A percentile compares a stretch with the other conserved stretches of the same genome.
Evolutionary conservation across 1,140 invertebrate species (phyloP).

Genomic region (Vanessa atalanta): DNA sequence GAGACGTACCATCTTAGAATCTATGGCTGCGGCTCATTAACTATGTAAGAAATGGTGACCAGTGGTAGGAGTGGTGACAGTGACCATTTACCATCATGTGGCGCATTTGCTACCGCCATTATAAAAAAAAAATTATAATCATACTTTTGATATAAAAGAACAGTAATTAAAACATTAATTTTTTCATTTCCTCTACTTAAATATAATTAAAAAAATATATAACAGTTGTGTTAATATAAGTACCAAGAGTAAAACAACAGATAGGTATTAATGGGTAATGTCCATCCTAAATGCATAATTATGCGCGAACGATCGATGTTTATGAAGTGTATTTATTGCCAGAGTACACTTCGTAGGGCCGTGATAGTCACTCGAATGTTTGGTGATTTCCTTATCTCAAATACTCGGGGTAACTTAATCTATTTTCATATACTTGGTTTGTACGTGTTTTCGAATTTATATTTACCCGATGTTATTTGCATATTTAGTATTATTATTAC

Average conservation of each 20-base stretch:
- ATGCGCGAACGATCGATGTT: slow-evolving; percentile 14
- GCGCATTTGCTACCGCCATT: too few species aligned
- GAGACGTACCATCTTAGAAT: too few species aligned
- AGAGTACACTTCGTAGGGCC: slow-evolving; percentile 29
- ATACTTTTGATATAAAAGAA: too few species aligned
- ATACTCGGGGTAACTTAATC: not conserved
- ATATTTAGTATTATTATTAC: too few species aligned
- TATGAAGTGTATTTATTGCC: slow-evolving; percentile 15
- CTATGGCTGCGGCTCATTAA: too few species aligned
- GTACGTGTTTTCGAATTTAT: not conserved
- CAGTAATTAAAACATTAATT: too few species aligned
- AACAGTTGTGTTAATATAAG: not conserved
- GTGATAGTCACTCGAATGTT: slow-evolving; percentile 51
- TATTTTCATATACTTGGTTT: not conserved
- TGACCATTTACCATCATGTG: too few species aligned
- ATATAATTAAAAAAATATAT: not conserved
- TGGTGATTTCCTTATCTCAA: slow-evolving; percentile 47
- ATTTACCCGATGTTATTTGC: too few species aligned
- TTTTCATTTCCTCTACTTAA: too few species aligned
- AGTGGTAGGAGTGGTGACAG: too few species aligned
- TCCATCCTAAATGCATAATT: slow-evolving; percentile 15
- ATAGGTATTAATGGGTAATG: slow-evolving; percentile 4
- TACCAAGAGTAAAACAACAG: not conserved
- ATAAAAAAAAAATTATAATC: too few species aligned
- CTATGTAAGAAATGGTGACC: too few species aligned